Percentiles rank a stretch among this genome's conserved stretches.
These are phyloP conservation scores for Acomys russatus DNA, from an alignment of 2,797 vertebrate species.

Conservation along the genomic window DNA sequence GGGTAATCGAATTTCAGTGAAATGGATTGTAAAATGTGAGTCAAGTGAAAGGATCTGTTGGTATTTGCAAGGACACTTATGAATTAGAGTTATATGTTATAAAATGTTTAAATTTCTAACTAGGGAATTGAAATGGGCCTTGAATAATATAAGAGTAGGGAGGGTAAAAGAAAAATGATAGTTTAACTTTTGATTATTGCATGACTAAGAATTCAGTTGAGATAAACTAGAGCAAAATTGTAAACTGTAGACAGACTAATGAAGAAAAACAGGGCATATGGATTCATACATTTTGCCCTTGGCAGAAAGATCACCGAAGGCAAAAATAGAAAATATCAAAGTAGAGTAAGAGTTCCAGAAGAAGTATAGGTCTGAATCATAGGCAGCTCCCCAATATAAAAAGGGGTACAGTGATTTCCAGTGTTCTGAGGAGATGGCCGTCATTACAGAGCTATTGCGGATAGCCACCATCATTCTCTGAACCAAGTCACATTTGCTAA, in stretches of 20 bases:
- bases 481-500: neutral
- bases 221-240: neutral
- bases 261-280: neutral
- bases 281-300: neutral
- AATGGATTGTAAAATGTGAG: neutral
- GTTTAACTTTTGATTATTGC: slow-evolving; percentile 52
- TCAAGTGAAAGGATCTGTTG: neutral
- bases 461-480: neutral
- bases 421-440: neutral
- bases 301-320: slow-evolving; percentile 23
- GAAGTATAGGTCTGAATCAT: neutral
- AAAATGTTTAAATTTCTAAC: slow-evolving; percentile 57
- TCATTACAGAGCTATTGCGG: neutral
- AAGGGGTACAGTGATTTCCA: neutral
- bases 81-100: slow-evolving; percentile 25
- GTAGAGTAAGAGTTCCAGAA: neutral
- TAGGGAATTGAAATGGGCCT: slow-evolving; percentile 42
- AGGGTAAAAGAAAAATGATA: neutral
- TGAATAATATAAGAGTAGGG: neutral
- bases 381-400: neutral
- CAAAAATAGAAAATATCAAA: slow-evolving; percentile 12
- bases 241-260: neutral
- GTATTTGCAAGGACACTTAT: neutral
- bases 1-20: neutral
- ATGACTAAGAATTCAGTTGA: slow-evolving; percentile 16